A percentile compares a stretch with the other conserved stretches of the same genome.
These are phyloP conservation scores for Pogonomyrmex barbatus DNA, from an alignment of 1,140 invertebrate species.

Conservation along the genomic window DNA sequence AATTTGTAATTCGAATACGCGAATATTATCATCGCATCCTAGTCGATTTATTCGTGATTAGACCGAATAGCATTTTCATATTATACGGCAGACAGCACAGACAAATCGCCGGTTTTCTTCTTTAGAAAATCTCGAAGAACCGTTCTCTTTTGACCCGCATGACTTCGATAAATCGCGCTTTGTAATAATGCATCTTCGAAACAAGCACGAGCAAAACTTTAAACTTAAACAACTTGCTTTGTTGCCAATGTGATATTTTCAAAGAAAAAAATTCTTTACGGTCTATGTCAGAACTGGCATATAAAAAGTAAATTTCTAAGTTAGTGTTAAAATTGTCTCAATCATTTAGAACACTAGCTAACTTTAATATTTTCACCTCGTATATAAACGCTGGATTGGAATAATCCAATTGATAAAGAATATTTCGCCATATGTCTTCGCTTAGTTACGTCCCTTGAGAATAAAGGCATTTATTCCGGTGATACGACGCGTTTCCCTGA, in stretches of 20 bases:
- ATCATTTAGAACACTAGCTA: background rate
- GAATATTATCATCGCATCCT: constrained; percentile 63
- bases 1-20: constrained; percentile 64
- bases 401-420: constrained; percentile 65
- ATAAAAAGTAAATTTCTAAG: constrained; percentile 1
- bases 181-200: background rate
- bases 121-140: background rate
- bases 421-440: constrained; percentile 62
- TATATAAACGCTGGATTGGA: constrained; percentile 4
- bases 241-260: background rate
- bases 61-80: constrained; percentile 28
- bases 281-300: background rate
- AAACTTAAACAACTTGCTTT: constrained; percentile 13
- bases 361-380: background rate
- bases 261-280: background rate
- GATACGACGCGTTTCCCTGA: constrained; percentile 45
- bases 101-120: background rate
- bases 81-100: background rate
- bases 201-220: background rate
- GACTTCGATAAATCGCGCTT: background rate
- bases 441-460: constrained; percentile 59
- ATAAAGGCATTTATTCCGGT: constrained; percentile 42
- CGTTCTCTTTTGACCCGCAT: background rate
- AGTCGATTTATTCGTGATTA: constrained; percentile 67
- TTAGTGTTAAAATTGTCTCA: background rate